Conservation (phyloP, 1,140 invertebrate species). For the Cyclargus thomasi region DNA sequence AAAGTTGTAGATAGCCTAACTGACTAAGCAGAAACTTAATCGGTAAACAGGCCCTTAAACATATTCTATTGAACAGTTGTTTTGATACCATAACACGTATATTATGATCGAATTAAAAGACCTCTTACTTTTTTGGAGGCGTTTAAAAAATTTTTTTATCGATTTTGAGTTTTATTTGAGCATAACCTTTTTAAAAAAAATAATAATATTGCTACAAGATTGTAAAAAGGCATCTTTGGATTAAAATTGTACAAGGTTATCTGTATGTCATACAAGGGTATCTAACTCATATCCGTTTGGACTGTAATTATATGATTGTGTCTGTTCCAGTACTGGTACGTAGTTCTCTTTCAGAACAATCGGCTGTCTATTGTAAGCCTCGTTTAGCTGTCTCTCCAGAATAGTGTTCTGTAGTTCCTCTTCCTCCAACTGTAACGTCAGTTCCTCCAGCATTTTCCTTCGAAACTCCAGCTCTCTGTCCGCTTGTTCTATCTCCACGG, state of each 20-base stretch:
- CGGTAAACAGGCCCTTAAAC: too few species aligned
- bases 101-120: too few species aligned
- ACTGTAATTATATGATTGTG: conserved; percentile 40
- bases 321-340: conserved; percentile 62
- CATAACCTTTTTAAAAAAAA: too few species aligned
- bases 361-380: conserved; percentile 62
- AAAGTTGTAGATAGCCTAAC: too few species aligned
- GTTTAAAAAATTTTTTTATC: too few species aligned
- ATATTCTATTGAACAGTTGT: too few species aligned
- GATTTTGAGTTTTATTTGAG: too few species aligned
- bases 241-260: conserved; percentile 31
- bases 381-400: conserved; percentile 62
- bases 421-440: conserved; percentile 79
- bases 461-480: conserved; percentile 79
- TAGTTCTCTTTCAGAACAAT: conserved; percentile 65
- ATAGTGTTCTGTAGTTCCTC: conserved; percentile 76
- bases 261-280: conserved; percentile 67
- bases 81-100: too few species aligned
- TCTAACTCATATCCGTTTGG: conserved; percentile 60
- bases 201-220: not conserved
- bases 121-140: too few species aligned
- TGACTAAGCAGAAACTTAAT: too few species aligned
- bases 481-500: conserved; percentile 78
- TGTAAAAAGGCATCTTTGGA: conserved; percentile 69
- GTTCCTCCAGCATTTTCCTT: conserved; percentile 77